Conservation (phyloP, 2,888 invertebrate genomes). For the Caenorhabditis sulstoni region DNA sequence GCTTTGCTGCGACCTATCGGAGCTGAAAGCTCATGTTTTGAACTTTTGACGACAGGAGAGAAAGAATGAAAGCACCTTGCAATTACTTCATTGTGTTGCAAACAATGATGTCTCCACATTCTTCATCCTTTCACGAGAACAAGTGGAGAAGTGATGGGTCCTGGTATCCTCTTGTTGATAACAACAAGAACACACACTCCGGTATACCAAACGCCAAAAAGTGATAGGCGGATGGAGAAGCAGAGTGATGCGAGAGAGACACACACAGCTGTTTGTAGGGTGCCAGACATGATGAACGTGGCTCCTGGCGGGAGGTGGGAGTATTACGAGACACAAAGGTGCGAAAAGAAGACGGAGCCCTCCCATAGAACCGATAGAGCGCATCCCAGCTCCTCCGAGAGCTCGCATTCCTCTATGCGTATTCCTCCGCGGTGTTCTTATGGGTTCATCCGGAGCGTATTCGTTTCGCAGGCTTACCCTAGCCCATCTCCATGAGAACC, state of each 20-base stretch:
- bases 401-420: conserved; percentile 51
- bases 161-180: conserved; percentile 32
- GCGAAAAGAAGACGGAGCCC: conserved; percentile 57
- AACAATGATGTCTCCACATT: background rate
- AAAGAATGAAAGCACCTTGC: background rate
- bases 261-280: conserved; percentile 58
- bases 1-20: background rate
- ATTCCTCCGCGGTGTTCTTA: conserved; percentile 51
- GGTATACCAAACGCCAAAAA: conserved; percentile 48
- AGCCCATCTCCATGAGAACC: conserved; percentile 56
- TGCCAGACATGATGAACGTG: conserved; percentile 58
- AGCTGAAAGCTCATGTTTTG: conserved; percentile 2
- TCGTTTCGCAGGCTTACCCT: conserved; percentile 73
- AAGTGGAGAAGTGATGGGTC: background rate
- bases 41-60: conserved; percentile 6
- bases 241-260: conserved; percentile 21
- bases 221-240: conserved; percentile 37
- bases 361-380: conserved; percentile 61
- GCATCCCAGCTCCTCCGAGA: conserved; percentile 29
- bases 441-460: conserved; percentile 74
- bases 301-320: conserved; percentile 60
- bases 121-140: background rate
- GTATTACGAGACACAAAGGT: conserved; percentile 57
- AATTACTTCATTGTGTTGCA: background rate
- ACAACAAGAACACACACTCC: conserved; percentile 44